Conservation (phyloP, 2,113 vertebrate species). For the Amphiprion percula region DNA sequence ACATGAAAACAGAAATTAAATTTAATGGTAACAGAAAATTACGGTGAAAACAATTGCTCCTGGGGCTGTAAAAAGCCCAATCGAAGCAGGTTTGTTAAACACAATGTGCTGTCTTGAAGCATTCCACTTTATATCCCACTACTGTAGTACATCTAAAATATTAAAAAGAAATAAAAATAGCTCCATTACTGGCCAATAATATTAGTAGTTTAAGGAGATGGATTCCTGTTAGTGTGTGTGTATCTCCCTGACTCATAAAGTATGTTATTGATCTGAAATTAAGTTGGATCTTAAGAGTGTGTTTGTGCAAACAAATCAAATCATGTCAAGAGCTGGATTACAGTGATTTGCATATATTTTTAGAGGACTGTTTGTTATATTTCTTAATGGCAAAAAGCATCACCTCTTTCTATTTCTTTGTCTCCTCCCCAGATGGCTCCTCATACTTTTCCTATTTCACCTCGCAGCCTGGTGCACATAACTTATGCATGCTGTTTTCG, state of each 20-base stretch:
- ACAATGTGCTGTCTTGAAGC: background rate
- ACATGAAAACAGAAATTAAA: conserved; percentile 1
- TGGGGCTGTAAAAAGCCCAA: background rate
- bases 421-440: conserved; percentile 18
- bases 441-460: conserved; percentile 37
- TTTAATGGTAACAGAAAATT: conserved; percentile 5
- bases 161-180: background rate
- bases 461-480: conserved; percentile 49
- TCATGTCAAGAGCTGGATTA: background rate
- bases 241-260: background rate
- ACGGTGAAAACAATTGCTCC: background rate
- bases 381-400: conserved; percentile 1
- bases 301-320: background rate
- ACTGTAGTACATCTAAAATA: background rate
- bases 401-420: background rate
- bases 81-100: background rate
- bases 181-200: background rate
- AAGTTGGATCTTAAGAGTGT: background rate
- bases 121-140: background rate
- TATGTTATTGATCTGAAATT: background rate
- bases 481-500: conserved; percentile 68
- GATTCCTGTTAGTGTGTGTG: background rate
- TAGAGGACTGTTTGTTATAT: background rate
- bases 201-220: background rate
- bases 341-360: conserved; percentile 10